Base-by-base conservation (phyloP, 2,113 vertebrate species). In the Lepus europaeus region DNA sequence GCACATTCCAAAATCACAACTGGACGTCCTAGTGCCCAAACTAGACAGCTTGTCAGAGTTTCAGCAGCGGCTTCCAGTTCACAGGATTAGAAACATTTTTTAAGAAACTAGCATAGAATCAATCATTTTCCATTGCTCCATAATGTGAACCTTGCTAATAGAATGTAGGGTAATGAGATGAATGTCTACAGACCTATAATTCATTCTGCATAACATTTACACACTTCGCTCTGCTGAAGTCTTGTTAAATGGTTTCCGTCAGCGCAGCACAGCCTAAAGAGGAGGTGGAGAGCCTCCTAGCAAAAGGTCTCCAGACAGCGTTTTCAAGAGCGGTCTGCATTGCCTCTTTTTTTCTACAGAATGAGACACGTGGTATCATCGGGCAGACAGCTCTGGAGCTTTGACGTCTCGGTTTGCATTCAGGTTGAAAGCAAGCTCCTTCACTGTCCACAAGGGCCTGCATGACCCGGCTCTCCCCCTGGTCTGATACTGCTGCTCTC, bases 141-240 rank as follows among this genome's bases (percentile, higher is more conserved):
- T 49, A 93, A 87, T 51, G 63, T 11, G 56, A 97, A 89, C 78
- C 95, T 92, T 53, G 73, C 88, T 95, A 83, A 95, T 51, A 90
- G 92, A 95, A 87, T 86, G 78, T 39, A 82, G 51, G 29, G 59
- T 72, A 87, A 90, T 86, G 78, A 92, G 87, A 95, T 84, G 87
- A 95, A 69, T 49, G 74, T 85, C 94, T 91, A 20, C 74, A 89
- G 95, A 90, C 89, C 82, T 72, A 85, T 90, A 92, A 95, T 87
- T 95, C 90, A 68, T 80, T 39, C 92, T 91, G 89, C 79, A 72
- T 79, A 97, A 93, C 88, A 93, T 96, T 95, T 84, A 90, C 88
- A 92, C 64, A 69, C 81, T 96, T 20, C 1, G 5, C 68, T 27
- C 87, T 0, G 0, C 56, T 9, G 77, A 90, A 94, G 82, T 86